Percentiles rank a stretch among this genome's conserved stretches.
Evolutionary conservation across 2,888 invertebrate species (phyloP).

Genomic region (Strigamia maritima): DNA sequence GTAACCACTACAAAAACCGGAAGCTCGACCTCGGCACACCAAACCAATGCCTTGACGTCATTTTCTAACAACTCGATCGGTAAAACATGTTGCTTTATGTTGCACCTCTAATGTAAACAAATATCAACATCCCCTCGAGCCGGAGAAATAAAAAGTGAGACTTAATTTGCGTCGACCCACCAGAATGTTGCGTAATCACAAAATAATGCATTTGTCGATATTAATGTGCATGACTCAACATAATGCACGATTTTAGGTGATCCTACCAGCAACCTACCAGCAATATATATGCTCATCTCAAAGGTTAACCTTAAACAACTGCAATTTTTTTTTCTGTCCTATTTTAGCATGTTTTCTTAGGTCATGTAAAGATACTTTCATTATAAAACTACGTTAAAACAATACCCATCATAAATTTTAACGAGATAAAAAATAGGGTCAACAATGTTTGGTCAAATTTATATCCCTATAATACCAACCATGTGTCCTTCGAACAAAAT

Average conservation of each 20-base stretch:
- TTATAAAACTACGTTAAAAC: neutral
- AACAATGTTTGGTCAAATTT: neutral
- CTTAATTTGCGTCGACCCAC: neutral
- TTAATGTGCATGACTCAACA: neutral
- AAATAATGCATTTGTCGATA: neutral
- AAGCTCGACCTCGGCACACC: constrained; percentile 3
- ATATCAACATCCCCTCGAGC: neutral
- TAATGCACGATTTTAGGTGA: neutral
- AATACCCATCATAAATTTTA: neutral
- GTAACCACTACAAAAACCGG: neutral
- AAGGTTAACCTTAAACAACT: neutral
- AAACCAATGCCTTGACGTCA: neutral
- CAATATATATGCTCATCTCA: neutral
- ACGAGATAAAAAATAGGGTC: neutral
- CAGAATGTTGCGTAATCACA: neutral
- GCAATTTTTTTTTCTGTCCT: neutral
- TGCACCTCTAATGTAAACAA: neutral
- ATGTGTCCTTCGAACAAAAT: constrained; percentile 1
- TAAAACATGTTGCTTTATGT: neutral
- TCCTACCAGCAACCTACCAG: neutral
- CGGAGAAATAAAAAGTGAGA: neutral
- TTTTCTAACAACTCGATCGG: neutral
- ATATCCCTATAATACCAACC: neutral
- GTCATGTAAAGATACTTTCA: neutral
- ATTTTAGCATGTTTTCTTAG: neutral